Percentiles rank a stretch among this genome's conserved stretches.
Conservation (phyloP, 2,113 vertebrate genomes). For the Capra hircus region DNA sequence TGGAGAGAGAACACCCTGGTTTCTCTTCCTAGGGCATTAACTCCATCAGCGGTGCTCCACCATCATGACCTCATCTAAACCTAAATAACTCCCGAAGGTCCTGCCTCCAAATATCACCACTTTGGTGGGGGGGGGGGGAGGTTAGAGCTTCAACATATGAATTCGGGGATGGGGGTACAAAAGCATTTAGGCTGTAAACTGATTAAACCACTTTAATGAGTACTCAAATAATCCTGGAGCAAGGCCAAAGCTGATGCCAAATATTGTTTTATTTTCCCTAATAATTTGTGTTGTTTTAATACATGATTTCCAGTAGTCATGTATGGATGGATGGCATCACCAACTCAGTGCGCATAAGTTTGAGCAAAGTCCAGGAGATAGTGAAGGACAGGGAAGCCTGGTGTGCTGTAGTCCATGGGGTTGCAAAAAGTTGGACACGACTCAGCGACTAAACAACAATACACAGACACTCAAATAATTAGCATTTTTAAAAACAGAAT, state of each 20-base stretch:
- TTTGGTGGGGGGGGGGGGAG: accelerated
- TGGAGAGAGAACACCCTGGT: not conserved
- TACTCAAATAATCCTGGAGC: not conserved
- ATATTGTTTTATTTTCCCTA: slow-evolving; percentile 28
- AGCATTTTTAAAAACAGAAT: slow-evolving; percentile 27
- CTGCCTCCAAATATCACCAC: not conserved
- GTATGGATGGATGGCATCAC: not conserved
- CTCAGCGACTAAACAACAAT: not conserved
- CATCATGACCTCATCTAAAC: not conserved
- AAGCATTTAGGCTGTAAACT: not conserved
- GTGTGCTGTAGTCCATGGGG: not conserved
- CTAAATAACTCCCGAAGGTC: not conserved
- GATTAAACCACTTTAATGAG: not conserved
- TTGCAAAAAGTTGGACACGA: not conserved
- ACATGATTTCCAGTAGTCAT: not conserved
- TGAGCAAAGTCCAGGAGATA: not conserved
- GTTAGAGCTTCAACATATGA: not conserved
- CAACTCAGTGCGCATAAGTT: not conserved
- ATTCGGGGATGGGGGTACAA: not conserved
- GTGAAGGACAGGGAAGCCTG: not conserved
- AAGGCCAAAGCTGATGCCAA: slow-evolving; percentile 13
- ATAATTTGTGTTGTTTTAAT: slow-evolving; percentile 40
- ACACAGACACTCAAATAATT: slow-evolving; percentile 12
- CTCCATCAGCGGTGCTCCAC: not conserved
- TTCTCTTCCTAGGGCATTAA: not conserved